Evolutionary conservation across 2,888 invertebrate species (phyloP), one percentile per base, ranked within the genome.

Genomic region (Synanthedon tipuliformis): DNA sequence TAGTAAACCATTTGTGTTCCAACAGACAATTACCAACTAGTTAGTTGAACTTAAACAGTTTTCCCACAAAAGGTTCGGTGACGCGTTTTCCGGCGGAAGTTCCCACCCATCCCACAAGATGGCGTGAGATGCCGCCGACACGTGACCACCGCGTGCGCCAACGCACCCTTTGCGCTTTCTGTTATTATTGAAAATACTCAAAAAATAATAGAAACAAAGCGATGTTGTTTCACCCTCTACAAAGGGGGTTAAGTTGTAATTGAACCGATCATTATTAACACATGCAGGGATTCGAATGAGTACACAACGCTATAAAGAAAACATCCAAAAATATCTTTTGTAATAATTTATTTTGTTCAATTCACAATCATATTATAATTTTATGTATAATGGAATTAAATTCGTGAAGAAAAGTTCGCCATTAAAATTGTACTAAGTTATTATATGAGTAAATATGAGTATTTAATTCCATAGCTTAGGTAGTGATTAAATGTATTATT

Each of bases 161-260:
- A 58, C 68, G 59, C 69, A 61, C 71, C 71, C 76, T 71, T 68
- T 68, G 73, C 73, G 67, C 74, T 72, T 68, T 73, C 66, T 78
- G 75, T 81, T 81, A 83, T 84, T 78, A 82, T 80, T 84, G 78
- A 77, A 83, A 82, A 81, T 78, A 78, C 78, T 76, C 75, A 75
- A 77, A 79, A 34, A 80, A 78, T 75, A 81, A 81, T 70, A 69
- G 71, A 76, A 76, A 86, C 79, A 85, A 79, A 73, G 62, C 74
- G 64, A 65, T 78, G 78, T 79, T 78, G 73, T 71, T 69, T 65
- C 71, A 63, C 75, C 81, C 77, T 78, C 75, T 71, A 71, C 68
- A 64, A 66, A 61, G 70, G 69, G 81, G 86, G 86, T 82, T 83
- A 82, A 85, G 82, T 71, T 64, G 78, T 77, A 76, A 84, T 85